Conservation (phyloP, 2,113 vertebrate genomes). For the Conger conger region DNA sequence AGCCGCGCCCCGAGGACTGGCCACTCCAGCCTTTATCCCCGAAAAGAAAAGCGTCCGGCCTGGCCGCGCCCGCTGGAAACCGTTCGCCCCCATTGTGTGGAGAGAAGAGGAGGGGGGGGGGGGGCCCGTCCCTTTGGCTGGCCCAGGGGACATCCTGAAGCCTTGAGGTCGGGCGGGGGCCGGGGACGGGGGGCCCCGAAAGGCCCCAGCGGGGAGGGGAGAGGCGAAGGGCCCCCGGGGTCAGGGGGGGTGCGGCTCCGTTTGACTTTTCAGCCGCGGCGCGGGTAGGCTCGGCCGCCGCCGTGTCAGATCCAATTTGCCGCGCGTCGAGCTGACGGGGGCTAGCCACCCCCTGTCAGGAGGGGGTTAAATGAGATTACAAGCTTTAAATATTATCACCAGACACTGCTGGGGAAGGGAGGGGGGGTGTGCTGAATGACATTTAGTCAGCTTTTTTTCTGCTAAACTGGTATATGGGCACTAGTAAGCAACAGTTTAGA, state of each 20-base stretch:
- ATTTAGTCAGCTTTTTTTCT: constrained; percentile 76
- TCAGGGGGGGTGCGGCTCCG: constrained; percentile 76
- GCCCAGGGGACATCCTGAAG: constrained; percentile 63
- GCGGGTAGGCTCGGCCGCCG: constrained; percentile 74
- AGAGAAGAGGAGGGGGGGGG: constrained; percentile 26
- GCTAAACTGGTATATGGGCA: constrained; percentile 42
- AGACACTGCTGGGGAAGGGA: constrained; percentile 66
- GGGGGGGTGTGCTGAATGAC: constrained; percentile 69
- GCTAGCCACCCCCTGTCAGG: constrained; percentile 73
- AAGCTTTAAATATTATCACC: constrained; percentile 68
- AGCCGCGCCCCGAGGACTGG: constrained; percentile 56
- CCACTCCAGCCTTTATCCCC: constrained; percentile 37
- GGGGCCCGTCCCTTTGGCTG: constrained; percentile 69
- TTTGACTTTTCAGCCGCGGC: constrained; percentile 81
- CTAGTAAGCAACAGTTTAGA: constrained; percentile 67
- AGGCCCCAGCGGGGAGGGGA: constrained; percentile 35
- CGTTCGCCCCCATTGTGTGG: constrained; percentile 51
- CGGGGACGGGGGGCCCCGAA: constrained; percentile 50
- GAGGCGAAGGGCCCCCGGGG: constrained; percentile 62
- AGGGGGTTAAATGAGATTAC: constrained; percentile 89
- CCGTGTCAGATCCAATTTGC: constrained; percentile 83
- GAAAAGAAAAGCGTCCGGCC: constrained; percentile 39
- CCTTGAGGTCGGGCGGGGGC: constrained; percentile 30
- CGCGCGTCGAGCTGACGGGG: constrained; percentile 66
- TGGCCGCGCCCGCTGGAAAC: constrained; percentile 49